These are phyloP conservation scores for Leptopilina clavipes DNA, from an alignment of 1,140 invertebrate genomes.

Conservation along the genomic window DNA sequence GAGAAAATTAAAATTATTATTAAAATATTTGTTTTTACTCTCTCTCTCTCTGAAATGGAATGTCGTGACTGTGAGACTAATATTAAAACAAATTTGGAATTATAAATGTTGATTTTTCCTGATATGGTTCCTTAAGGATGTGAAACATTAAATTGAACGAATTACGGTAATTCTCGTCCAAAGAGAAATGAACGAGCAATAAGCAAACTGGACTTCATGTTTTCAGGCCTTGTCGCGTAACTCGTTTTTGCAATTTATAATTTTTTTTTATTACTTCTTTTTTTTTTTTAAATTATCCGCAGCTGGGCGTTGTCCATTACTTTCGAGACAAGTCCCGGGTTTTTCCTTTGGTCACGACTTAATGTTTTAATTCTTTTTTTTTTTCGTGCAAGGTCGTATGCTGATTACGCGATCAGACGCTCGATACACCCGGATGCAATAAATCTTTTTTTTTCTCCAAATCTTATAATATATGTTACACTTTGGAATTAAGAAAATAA, in stretches of 20 bases:
- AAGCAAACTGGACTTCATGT: constrained; percentile 17
- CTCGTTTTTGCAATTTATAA: constrained; percentile 6
- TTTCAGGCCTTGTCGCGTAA: constrained; percentile 22
- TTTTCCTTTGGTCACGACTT: background rate
- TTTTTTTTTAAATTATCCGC: background rate
- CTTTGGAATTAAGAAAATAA: no score
- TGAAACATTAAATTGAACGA: constrained; percentile 23
- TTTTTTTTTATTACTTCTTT: background rate
- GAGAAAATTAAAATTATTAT: no score
- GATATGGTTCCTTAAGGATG: background rate
- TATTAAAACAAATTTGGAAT: background rate
- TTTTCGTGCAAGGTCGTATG: constrained; percentile 16
- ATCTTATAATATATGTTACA: no score
- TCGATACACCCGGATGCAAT: background rate
- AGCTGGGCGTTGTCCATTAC: constrained; percentile 31
- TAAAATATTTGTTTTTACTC: no score
- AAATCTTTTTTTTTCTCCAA: background rate
- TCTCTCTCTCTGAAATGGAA: no score
- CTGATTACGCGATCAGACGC: background rate
- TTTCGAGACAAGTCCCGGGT: constrained; percentile 1
- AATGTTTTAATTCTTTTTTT: no score
- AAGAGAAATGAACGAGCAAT: constrained; percentile 1
- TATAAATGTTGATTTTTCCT: background rate
- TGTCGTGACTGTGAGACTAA: no score
- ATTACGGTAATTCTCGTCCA: background rate